Base-by-base conservation (phyloP, 1,140 invertebrate genomes). In the Sweltsa coloradensis region DNA sequence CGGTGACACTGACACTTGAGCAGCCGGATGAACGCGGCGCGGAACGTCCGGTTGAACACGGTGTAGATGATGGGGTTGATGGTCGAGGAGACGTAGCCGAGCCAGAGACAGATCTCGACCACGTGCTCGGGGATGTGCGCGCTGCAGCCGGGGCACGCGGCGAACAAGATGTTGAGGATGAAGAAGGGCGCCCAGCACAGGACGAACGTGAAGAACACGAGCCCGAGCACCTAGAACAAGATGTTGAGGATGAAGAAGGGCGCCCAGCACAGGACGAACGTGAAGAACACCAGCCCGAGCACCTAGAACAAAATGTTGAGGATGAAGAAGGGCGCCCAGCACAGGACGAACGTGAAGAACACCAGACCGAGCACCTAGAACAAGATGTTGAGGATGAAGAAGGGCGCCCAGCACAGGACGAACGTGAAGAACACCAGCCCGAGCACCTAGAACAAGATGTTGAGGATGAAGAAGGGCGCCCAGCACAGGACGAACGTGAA, bases 101-200 rank as follows among this genome's bases (percentile, higher is more conserved):
- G 65, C 89, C 89, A 93, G 0, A 86, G 69, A 47, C 84, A 83
- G 19, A 84, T 79, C 52, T 83, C 75, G 24, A 87, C 82, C 16
- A 88, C 73, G 55, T 79, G 75, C 27, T 59, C 74, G 23, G 81
- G 79, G 14, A 86, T 81, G 39, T 74, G 61, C n/a, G n/a, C n/a
- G 7, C 14, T 7, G 57, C 81, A 83, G 11, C 57, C 52, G 0
- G 80, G 79, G 57, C 83, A 87, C 1, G 80, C 73, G 5, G 83
- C 84, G 52, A 85, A 84, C 7, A 88, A 62, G 13, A 90, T 83
- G 65, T 93, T 92, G 31, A 89, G 68, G 21, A 87, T 68, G 64
- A 93, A 93, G 64, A 93, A 93, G 1, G 89, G 89, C 2, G 85
- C 76, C 89, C 89, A 93, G 58, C 88, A 89, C 3, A 90, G 66